Conservation (phyloP, 1,140 invertebrate genomes). For the Chlorops oryzae region DNA sequence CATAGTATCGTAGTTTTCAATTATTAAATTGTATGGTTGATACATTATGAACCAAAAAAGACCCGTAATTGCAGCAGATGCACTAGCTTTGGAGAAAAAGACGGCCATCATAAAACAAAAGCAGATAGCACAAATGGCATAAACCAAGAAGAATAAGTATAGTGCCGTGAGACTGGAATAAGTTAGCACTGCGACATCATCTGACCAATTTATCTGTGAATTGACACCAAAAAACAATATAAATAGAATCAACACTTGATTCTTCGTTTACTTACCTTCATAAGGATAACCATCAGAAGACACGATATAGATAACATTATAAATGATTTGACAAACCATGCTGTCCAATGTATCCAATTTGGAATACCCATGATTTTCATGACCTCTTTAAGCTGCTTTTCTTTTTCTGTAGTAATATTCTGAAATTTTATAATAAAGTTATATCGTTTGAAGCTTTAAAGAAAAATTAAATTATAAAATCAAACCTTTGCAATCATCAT, state of each 20-base stretch:
- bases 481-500: constrained; percentile 48
- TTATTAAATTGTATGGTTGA: constrained; percentile 43
- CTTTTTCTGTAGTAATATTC: constrained; percentile 24
- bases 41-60: not conserved
- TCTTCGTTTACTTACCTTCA: too few species aligned
- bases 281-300: constrained; percentile 1
- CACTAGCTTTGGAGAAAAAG: not conserved
- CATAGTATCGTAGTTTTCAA: constrained; percentile 5
- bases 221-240: not conserved
- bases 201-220: not conserved
- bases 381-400: constrained; percentile 48
- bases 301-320: constrained; percentile 22
- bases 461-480: not conserved
- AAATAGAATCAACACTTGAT: not conserved
- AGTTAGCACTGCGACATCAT: not conserved
- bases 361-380: constrained; percentile 63
- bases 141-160: constrained; percentile 8
- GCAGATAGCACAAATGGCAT: constrained; percentile 4
- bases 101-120: constrained; percentile 13
- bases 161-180: not conserved
- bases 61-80: not conserved
- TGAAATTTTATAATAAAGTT: constrained; percentile 1
- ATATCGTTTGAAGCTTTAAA: too few species aligned
- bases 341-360: constrained; percentile 56
- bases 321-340: constrained; percentile 57